Base-by-base conservation (phyloP, 2,888 invertebrate genomes). In the Phyto melanocephala region DNA sequence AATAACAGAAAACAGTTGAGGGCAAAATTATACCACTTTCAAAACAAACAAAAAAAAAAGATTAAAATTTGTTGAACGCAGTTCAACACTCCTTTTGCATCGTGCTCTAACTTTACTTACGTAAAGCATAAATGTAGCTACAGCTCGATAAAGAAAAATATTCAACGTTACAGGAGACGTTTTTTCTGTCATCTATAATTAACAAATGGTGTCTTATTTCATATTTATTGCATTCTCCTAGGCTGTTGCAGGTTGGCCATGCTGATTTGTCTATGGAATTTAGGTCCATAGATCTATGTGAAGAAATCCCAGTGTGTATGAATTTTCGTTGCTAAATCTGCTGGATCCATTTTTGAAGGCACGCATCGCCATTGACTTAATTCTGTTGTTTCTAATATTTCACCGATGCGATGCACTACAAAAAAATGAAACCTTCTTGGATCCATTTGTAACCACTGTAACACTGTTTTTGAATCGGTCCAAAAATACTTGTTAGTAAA, bases 331-430 rank as follows among this genome's bases (percentile, higher is more conserved):
- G n/a, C 67, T 5, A 35, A 20, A 20, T 85, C 81, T 13, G 76
- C 83, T 5, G 70, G 60, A 68, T 84, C 84, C 15, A 70, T 10
- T 67, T 78, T 79, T 2, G 84, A 77, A n/a, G n/a, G n/a, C n/a
- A n/a, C n/a, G n/a, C n/a, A n/a, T n/a, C n/a, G n/a, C n/a, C n/a
- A n/a, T n/a, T n/a, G n/a, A n/a, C n/a, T n/a, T n/a, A n/a, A n/a
- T n/a, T n/a, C n/a, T n/a, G n/a, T n/a, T n/a, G n/a, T n/a, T n/a
- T n/a, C n/a, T n/a, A n/a, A n/a, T n/a, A n/a, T n/a, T n/a, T 84
- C 83, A 0, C 80, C 84, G 0, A n/a, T n/a, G n/a, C n/a, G n/a
- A n/a, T n/a, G n/a, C n/a, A n/a, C n/a, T n/a, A 63, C 45, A 20
- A 63, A 63, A 17, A 45, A 17, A 2, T 63, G 45, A 28, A 28